Evolutionary conservation across 2,888 invertebrate species (phyloP), one percentile per base, ranked within the genome.

Genomic region (Pardosa pseudoannulata): DNA sequence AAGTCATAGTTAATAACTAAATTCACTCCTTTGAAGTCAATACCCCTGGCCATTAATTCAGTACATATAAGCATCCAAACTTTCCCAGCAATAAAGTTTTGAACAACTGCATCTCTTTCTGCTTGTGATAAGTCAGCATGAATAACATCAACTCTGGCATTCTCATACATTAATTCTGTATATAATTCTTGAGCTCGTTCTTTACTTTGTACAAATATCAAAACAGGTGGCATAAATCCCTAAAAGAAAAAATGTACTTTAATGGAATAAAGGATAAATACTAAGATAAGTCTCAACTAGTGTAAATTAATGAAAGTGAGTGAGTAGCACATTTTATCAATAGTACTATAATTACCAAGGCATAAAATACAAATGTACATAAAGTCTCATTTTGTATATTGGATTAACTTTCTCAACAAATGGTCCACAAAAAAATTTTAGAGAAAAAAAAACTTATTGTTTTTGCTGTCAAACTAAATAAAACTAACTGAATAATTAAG

Each of bases 1-100:
- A 99, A 97, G 93, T 99, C 99, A 91, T 98, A 99, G 93, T 99
- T 99, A 89, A 99, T 93, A 36, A 99, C 98, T 32, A 99, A 93
- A 93, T 97, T 98, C 68, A 99, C 97, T 0, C 97, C 97, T 90
- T 96, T 96, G 92, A 99, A 98, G 93, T 99, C 99, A 88, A 99
- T 96, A 89, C 99, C 99, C 89, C 99, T 94, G 0, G 97, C 96
- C 96, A 99, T 96, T 89, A 99, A 93, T 92, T 99, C 98, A 0
- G 99, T 99, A 92, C 98, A 98, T 89, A 99, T 96, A 78, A 99
- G 93, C 76, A 99, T 95, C 98, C 98, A 98, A 89, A 98, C 96
- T 91, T 95, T 95, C 0, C 98, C 98, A 91, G 95, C 94, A 65
- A 98, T 95, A 92, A 99, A 99, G 88, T 95, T 94, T 89, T 95